Conservation (phyloP, 2,113 vertebrate species). For the Fulmarus glacialis region DNA sequence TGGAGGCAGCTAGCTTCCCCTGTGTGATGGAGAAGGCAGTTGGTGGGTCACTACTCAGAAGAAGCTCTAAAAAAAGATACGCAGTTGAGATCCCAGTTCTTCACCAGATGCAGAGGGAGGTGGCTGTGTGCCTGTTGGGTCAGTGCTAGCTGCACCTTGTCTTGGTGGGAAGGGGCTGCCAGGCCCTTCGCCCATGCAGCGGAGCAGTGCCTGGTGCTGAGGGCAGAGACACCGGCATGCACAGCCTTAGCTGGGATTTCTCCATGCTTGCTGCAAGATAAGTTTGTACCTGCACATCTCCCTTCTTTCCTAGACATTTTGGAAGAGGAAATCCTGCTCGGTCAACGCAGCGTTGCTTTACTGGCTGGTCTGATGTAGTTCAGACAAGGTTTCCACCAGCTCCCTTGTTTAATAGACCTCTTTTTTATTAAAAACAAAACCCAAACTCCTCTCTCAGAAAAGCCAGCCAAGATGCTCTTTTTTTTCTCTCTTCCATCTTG, state of each 20-base stretch:
- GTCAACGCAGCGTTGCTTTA: not conserved
- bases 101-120: not conserved
- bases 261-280: not conserved
- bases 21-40: not conserved
- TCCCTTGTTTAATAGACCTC: conserved; percentile 2
- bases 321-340: not conserved
- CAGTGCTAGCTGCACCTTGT: not conserved
- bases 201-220: not conserved
- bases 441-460: conserved; percentile 23
- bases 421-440: conserved; percentile 22
- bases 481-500: conserved; percentile 15
- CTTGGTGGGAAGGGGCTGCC: not conserved
- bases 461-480: conserved; percentile 34
- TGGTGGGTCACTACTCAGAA: not conserved
- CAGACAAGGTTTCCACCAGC: conserved; percentile 41
- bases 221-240: not conserved
- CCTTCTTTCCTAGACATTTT: not conserved
- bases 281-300: not conserved
- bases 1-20: not conserved
- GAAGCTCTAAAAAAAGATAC: not conserved
- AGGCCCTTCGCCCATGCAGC: not conserved
- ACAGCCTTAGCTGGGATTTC: not conserved
- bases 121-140: not conserved
- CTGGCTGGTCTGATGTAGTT: conserved; percentile 22
- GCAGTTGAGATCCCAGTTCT: not conserved